Evolutionary conservation across 2,888 invertebrate species (phyloP).

Genomic region (Acrobasis repandana): DNA sequence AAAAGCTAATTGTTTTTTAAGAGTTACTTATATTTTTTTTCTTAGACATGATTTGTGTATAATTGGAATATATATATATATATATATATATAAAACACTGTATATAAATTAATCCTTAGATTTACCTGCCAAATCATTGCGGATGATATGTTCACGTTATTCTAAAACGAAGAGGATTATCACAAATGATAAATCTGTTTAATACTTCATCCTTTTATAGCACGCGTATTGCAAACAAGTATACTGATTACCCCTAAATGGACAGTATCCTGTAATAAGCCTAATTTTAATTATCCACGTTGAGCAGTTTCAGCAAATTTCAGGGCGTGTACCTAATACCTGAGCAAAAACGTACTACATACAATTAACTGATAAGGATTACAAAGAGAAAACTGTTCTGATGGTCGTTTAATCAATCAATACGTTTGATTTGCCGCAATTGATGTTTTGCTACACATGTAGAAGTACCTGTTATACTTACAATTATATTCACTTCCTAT

Average conservation of each 20-base stretch:
- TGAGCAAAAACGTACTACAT: neutral
- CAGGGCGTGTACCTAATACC: slow-evolving; percentile 7
- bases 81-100: neutral
- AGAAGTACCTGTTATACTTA: too few species aligned
- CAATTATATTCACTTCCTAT: too few species aligned
- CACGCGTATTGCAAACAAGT: neutral
- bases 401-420: slow-evolving; percentile 1
- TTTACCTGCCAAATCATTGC: slow-evolving; percentile 18
- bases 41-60: too few species aligned
- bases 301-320: slow-evolving; percentile 1
- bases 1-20: too few species aligned
- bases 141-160: slow-evolving; percentile 10
- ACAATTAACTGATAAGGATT: neutral
- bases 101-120: neutral
- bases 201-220: slow-evolving; percentile 18
- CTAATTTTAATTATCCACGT: neutral
- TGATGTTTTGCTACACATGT: too few species aligned
- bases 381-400: slow-evolving; percentile 19
- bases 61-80: too few species aligned
- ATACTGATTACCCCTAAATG: slow-evolving; percentile 13
- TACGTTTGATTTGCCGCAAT: too few species aligned
- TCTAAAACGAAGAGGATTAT: slow-evolving; percentile 6
- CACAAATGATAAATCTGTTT: slow-evolving; percentile 18
- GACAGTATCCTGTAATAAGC: slow-evolving; percentile 16
- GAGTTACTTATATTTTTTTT: too few species aligned